Evolutionary conservation across 2,888 invertebrate genomes (phyloP).

Genomic region (Chymomyza fuscimana): DNA sequence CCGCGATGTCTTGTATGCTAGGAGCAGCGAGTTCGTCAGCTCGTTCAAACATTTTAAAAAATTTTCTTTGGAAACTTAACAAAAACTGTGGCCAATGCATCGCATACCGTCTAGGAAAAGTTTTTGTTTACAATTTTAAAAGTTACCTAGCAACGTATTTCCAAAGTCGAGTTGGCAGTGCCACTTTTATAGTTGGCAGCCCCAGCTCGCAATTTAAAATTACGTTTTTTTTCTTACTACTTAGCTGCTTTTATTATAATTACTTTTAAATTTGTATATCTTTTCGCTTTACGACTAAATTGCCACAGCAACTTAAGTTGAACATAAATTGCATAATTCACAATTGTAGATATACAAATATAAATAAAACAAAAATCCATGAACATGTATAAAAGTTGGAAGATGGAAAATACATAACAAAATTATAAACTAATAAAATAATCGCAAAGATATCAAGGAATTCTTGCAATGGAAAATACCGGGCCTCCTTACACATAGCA

Average conservation of each 20-base stretch:
- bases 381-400: background rate
- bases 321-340: background rate
- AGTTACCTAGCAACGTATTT: background rate
- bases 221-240: background rate
- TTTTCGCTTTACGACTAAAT: background rate
- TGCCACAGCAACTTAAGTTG: background rate
- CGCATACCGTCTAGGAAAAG: slow-evolving; percentile 28
- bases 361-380: background rate
- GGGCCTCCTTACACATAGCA: no score
- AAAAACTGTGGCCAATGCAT: slow-evolving; percentile 61
- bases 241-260: background rate
- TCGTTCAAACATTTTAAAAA: slow-evolving; percentile 61
- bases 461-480: slow-evolving; percentile 29
- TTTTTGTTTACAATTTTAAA: slow-evolving; percentile 34
- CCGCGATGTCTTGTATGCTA: slow-evolving; percentile 82
- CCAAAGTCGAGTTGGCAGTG: slow-evolving; percentile 20
- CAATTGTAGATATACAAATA: background rate
- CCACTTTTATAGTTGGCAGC: background rate
- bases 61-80: slow-evolving; percentile 41
- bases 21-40: slow-evolving; percentile 51
- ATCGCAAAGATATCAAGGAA: background rate
- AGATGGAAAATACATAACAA: slow-evolving; percentile 2
- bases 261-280: background rate
- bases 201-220: background rate
- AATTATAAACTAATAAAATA: background rate